Evolutionary conservation across 2,113 vertebrate genomes (phyloP).

Genomic region (Microcebus tavaratra): DNA sequence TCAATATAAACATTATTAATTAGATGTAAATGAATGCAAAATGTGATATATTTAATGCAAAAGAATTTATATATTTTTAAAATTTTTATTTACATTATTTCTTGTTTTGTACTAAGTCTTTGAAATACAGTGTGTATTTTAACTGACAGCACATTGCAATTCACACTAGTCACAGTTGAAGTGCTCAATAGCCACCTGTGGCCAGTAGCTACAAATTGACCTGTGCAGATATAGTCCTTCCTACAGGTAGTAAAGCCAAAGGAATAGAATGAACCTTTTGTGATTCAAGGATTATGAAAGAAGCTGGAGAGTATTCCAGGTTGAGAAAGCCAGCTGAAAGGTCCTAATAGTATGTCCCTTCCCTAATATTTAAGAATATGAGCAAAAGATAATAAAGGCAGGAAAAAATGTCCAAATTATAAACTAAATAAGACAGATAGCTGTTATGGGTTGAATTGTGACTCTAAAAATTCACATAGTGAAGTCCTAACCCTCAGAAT

Average conservation of each 20-base stretch:
- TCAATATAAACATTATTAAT: constrained; percentile 13
- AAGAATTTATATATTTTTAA: not conserved
- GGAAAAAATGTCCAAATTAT: not conserved
- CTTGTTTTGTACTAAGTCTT: not conserved
- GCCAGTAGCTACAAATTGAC: not conserved
- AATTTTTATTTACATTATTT: not conserved
- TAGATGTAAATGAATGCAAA: not conserved
- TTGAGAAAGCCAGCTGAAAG: not conserved
- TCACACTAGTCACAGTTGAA: not conserved
- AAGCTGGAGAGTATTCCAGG: not conserved
- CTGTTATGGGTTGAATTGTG: not conserved
- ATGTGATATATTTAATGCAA: not conserved
- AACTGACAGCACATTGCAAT: not conserved
- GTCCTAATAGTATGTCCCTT: not conserved
- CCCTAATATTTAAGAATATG: not conserved
- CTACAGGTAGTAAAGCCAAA: not conserved
- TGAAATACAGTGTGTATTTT: not conserved
- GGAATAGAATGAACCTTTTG: not conserved
- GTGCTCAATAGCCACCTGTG: not conserved
- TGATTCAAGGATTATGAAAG: not conserved
- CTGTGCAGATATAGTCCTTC: not conserved
- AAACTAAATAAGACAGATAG: not conserved
- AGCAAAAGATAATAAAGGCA: not conserved
- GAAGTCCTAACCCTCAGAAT: not conserved
- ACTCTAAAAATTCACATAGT: no score